Evolutionary conservation across 2,888 invertebrate genomes (phyloP).

Genomic region (Nomada goodeniana): DNA sequence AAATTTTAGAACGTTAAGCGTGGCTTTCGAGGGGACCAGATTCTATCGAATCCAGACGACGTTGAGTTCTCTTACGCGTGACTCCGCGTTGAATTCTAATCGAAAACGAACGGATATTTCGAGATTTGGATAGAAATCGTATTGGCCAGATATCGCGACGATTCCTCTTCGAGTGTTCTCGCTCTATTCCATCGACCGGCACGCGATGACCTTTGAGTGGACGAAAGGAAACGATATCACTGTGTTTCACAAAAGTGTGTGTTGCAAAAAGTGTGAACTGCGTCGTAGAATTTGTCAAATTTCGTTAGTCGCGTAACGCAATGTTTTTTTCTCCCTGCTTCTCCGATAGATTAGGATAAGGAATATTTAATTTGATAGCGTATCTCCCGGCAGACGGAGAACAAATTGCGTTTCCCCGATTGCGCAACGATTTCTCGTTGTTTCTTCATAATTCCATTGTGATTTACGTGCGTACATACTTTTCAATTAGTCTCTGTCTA

Average conservation of each 20-base stretch:
- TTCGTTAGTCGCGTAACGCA: background rate
- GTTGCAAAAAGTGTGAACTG: background rate
- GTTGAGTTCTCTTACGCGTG: background rate
- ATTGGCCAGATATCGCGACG: conserved; percentile 11
- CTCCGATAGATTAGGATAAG: background rate
- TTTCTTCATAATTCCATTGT: background rate
- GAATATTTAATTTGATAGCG: background rate
- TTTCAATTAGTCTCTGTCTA: too few relatives aligned
- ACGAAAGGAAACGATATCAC: conserved; percentile 8
- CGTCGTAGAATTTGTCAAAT: conserved; percentile 4
- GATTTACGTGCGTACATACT: background rate
- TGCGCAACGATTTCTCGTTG: background rate
- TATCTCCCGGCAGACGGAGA: background rate
- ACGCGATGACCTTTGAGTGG: conserved; percentile 24
- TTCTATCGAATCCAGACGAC: background rate
- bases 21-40: too few relatives aligned
- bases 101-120: conserved; percentile 4
- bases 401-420: conserved; percentile 6
- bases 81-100: background rate
- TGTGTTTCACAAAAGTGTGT: background rate
- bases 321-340: too few relatives aligned
- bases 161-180: background rate
- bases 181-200: background rate
- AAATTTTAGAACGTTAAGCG: background rate
- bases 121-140: conserved; percentile 36